These are phyloP conservation scores for Linnaemya vulpina DNA, from an alignment of 2,888 invertebrate genomes.

Conservation along the genomic window DNA sequence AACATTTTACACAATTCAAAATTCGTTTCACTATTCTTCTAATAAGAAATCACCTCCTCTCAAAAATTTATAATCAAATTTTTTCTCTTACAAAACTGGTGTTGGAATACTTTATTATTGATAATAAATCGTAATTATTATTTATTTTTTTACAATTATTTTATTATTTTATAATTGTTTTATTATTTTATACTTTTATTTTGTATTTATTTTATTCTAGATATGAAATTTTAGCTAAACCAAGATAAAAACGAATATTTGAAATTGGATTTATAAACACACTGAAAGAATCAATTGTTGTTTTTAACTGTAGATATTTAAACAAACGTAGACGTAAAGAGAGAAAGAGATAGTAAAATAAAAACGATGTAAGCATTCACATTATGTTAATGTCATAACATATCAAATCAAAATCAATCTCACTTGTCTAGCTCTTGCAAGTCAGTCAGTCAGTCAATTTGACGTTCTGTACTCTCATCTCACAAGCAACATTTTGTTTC, in stretches of 20 bases:
- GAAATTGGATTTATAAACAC: constrained; percentile 58
- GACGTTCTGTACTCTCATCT: constrained; percentile 31
- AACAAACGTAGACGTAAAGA: constrained; percentile 27
- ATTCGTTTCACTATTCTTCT: constrained; percentile 19
- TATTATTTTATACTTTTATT: constrained; percentile 59
- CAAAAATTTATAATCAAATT: background rate
- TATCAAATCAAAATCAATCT: constrained; percentile 34
- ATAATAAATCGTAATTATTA: constrained; percentile 16
- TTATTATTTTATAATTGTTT: constrained; percentile 5
- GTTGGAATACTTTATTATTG: constrained; percentile 45
- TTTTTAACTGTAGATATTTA: constrained; percentile 44
- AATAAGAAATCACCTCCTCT: background rate
- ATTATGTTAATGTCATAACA: constrained; percentile 50
- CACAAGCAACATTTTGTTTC: constrained; percentile 9
- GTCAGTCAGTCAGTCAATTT: constrained; percentile 3
- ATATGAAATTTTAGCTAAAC: constrained; percentile 66
- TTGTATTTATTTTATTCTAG: constrained; percentile 70
- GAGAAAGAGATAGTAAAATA: constrained; percentile 29
- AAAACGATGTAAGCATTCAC: constrained; percentile 65
- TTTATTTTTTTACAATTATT: constrained; percentile 18
- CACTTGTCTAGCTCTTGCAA: constrained; percentile 29
- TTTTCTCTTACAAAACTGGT: constrained; percentile 27
- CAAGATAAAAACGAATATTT: constrained; percentile 44
- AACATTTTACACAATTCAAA: background rate
- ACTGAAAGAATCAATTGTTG: constrained; percentile 34